Base-by-base conservation (phyloP, 2,797 vertebrate genomes). In the Balearica regulorum region DNA sequence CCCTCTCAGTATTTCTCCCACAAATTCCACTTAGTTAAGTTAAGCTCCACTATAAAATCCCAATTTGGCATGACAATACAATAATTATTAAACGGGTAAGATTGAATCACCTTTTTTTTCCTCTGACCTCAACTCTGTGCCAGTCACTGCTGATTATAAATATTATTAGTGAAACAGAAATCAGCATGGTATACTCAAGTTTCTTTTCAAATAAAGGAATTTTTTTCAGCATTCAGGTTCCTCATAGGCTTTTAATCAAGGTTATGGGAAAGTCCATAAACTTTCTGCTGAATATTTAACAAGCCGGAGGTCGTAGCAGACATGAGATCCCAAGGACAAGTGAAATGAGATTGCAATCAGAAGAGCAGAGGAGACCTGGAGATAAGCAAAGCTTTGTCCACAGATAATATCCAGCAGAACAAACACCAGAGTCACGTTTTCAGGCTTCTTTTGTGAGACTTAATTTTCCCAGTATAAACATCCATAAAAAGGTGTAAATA, bases 241-340 rank as follows among this genome's bases (percentile, higher is more conserved):
- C 96, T 97, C 77, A 94, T 66, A 93, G 94, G 87, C 95, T 97
- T 97, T 98, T 97, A 97, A 98, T 98, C 96, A 98, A 98, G 96
- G 97, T 98, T 98, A 97, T 97, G 89, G 96, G 92, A 97, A 98
- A 97, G 92, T 96, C 96, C 95, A 97, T 97, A 98, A 98, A 98
- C 92, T 97, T 98, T 97, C 96, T 93, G 66, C 89, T 97, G 97
- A 98, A 98, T 98, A 98, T 97, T 98, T 98, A 98, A 97, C 95
- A 96, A 98, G 95, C 92, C 96, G 80, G 95, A 98, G 97, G 97
- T 98, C 86, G 22, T 43, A 92, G 83, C 89, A 97, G 95, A 95
- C 89, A 93, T 64, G 84, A 97, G 90, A 97, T 97, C 55, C 94
- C 97, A 98, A 98, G 98, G 97, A 96, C 97, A 93, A 95, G 89